Conservation (phyloP, 2,113 vertebrate genomes). For the Grammomys dolichurus region DNA sequence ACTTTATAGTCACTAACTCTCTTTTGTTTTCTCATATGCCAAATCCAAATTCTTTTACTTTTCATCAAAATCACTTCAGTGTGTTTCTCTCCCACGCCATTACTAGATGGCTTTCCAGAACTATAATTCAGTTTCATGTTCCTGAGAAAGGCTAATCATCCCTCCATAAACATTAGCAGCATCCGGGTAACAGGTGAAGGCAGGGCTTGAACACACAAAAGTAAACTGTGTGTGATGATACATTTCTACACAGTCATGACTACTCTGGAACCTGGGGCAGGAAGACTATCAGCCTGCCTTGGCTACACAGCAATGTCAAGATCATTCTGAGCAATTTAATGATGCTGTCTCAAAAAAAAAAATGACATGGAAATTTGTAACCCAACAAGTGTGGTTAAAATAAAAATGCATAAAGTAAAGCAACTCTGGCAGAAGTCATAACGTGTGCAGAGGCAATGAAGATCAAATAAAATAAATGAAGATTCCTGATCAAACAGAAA, state of each 20-base stretch:
- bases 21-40: neutral
- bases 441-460: neutral
- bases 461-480: neutral
- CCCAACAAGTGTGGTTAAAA: constrained; percentile 1
- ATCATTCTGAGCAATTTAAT: neutral
- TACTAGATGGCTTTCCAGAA: neutral
- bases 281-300: neutral
- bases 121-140: neutral
- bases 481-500: neutral
- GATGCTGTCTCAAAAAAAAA: neutral
- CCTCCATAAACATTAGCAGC: constrained; percentile 9
- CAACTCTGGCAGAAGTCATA: neutral
- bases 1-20: neutral
- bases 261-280: neutral
- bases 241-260: neutral
- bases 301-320: neutral
- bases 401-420: constrained; percentile 9
- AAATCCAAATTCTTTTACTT: constrained; percentile 58
- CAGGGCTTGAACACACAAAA: neutral
- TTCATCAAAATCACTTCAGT: neutral
- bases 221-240: neutral
- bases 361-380: neutral
- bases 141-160: constrained; percentile 1
- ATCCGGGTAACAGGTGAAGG: neutral
- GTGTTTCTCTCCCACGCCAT: constrained; percentile 5